phyloP scores from a whole-genome alignment of 2,888 invertebrate genomes.

The Magallana nippona region DNA sequence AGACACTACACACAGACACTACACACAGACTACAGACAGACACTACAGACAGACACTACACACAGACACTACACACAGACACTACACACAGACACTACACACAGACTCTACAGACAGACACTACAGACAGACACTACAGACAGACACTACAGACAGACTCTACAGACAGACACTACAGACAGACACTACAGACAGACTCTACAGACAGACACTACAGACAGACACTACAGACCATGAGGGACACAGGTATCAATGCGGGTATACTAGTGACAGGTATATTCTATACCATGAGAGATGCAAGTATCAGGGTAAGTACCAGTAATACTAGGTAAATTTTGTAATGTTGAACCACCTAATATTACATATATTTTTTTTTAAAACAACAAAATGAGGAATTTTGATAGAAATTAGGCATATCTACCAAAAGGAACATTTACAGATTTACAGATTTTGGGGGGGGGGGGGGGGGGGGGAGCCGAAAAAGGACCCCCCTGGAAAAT shows the following conservation, averaged over 20 bases:
- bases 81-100: slow-evolving; percentile 70
- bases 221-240: slow-evolving; percentile 84
- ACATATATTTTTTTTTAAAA: too few relatives aligned
- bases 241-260: slow-evolving; percentile 94
- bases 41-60: slow-evolving; percentile 70
- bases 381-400: too few relatives aligned
- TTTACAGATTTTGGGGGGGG: too few relatives aligned
- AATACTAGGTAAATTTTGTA: too few relatives aligned
- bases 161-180: too few relatives aligned
- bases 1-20: slow-evolving; percentile 73
- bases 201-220: slow-evolving; percentile 57
- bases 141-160: slow-evolving; percentile 47
- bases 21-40: slow-evolving; percentile 67
- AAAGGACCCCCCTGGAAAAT: too few relatives aligned
- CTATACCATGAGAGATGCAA: slow-evolving; percentile 85
- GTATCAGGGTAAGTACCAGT: background rate
- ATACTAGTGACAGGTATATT: slow-evolving; percentile 82
- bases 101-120: slow-evolving; percentile 71
- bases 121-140: slow-evolving; percentile 51
- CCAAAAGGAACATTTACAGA: too few relatives aligned
- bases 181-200: too few relatives aligned
- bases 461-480: too few relatives aligned
- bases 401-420: too few relatives aligned
- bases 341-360: too few relatives aligned
- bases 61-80: slow-evolving; percentile 70